These are phyloP conservation scores for Nothocercus nigrocapillus DNA, from an alignment of 2,113 vertebrate species.

Conservation along the genomic window DNA sequence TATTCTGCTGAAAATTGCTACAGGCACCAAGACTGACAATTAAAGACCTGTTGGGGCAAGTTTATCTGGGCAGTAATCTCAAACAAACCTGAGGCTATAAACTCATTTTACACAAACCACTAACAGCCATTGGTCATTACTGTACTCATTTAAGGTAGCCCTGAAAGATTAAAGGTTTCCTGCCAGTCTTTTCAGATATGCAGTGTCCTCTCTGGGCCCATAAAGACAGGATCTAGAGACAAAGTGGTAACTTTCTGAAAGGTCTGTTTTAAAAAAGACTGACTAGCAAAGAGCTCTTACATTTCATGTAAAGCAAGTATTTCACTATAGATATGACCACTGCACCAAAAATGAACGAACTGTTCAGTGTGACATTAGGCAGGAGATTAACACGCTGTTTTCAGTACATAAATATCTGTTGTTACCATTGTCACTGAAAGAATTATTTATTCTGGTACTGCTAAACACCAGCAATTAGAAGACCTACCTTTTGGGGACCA, in stretches of 20 bases:
- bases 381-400: neutral
- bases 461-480: neutral
- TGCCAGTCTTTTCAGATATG: neutral
- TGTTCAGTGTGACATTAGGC: neutral
- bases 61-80: slow-evolving; percentile 8
- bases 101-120: neutral
- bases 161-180: neutral
- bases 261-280: neutral
- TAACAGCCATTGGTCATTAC: neutral
- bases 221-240: neutral
- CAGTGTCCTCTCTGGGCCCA: neutral
- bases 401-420: neutral
- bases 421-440: neutral
- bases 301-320: neutral
- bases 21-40: neutral
- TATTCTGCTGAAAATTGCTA: neutral
- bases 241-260: neutral
- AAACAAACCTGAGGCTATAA: neutral
- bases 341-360: neutral
- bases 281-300: neutral
- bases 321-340: neutral
- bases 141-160: neutral
- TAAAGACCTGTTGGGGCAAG: neutral
- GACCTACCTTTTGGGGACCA: neutral
- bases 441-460: neutral